Evolutionary conservation across 37 sponge, comb jelly and placozoan species (phyloP), one percentile per base, ranked within the genome.

Genomic region (Chondrilla cf. caribensis): DNA sequence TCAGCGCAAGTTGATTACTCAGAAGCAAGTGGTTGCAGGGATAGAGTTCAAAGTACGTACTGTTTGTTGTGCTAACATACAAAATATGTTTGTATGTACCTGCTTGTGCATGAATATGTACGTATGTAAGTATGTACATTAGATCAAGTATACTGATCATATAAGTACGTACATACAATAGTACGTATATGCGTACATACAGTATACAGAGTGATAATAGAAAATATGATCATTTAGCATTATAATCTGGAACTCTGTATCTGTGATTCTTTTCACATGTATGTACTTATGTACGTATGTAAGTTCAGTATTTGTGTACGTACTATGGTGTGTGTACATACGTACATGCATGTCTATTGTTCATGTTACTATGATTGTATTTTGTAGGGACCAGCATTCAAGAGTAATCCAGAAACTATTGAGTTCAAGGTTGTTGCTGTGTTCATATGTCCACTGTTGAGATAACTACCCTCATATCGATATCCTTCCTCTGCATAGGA

Each of bases 11-110:
- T 91, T 80, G 60, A 86, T 88, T 1, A 78, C 89, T 2, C 42
- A 51, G 58, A 93, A 85, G 36, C 97, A 97, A 81, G 91, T 97
- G 24, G 92, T 86, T 38, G 94, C 88, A 1, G 94, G 94, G n/a
- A 76, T 87, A 28, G 97, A 93, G 78, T 97, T 97, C 83, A 93
- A 91, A 84, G 95, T 88, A 32, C 43, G 44, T 73, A 70, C 40
- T 24, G 28, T 25, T n/a, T n/a, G n/a, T n/a, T n/a, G n/a, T n/a
- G n/a, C n/a, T n/a, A n/a, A n/a, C n/a, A n/a, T n/a, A n/a, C n/a
- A n/a, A n/a, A n/a, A n/a, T n/a, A n/a, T n/a, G n/a, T n/a, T n/a
- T n/a, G n/a, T n/a, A n/a, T n/a, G n/a, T n/a, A n/a, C n/a, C n/a
- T n/a, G n/a, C n/a, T n/a, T n/a, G n/a, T n/a, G n/a, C n/a, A n/a